Conservation (phyloP, 1,140 invertebrate species). For the Muscidifurax raptorellus region DNA sequence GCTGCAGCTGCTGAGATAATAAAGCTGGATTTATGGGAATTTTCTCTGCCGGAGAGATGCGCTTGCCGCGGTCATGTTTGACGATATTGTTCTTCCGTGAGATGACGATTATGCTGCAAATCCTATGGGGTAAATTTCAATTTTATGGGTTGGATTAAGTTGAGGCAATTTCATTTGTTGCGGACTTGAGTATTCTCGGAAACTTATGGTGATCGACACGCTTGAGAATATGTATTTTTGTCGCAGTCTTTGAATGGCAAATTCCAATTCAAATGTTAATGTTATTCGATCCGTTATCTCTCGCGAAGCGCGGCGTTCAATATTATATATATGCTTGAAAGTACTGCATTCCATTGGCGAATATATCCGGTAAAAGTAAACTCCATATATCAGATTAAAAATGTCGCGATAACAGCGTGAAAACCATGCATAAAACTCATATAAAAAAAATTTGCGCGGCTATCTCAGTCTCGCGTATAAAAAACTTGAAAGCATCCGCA, state of each 20-base stretch:
- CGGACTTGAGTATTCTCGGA: too few species aligned
- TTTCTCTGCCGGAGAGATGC: not conserved
- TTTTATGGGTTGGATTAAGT: not conserved
- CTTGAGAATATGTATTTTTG: too few species aligned
- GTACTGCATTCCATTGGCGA: too few species aligned
- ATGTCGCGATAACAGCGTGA: too few species aligned
- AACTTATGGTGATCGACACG: too few species aligned
- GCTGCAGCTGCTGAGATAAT: not conserved
- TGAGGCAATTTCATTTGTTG: too few species aligned
- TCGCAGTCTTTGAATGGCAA: too few species aligned
- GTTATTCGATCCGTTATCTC: not conserved
- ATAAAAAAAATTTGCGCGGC: not conserved
- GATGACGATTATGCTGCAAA: not conserved
- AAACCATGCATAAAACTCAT: too few species aligned
- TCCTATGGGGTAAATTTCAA: not conserved
- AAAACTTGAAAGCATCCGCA: not conserved
- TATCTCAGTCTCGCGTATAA: not conserved
- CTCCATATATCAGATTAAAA: too few species aligned
- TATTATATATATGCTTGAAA: not conserved
- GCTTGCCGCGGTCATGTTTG: not conserved
- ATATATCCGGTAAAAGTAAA: too few species aligned
- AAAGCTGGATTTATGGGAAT: conserved; percentile 25
- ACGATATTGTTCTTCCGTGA: not conserved
- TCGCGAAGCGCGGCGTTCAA: not conserved
- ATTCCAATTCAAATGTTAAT: too few species aligned